Evolutionary conservation across 2,888 invertebrate genomes (phyloP), one percentile per base, ranked within the genome.

Genomic region (Leptinotarsa rubiginosa): DNA sequence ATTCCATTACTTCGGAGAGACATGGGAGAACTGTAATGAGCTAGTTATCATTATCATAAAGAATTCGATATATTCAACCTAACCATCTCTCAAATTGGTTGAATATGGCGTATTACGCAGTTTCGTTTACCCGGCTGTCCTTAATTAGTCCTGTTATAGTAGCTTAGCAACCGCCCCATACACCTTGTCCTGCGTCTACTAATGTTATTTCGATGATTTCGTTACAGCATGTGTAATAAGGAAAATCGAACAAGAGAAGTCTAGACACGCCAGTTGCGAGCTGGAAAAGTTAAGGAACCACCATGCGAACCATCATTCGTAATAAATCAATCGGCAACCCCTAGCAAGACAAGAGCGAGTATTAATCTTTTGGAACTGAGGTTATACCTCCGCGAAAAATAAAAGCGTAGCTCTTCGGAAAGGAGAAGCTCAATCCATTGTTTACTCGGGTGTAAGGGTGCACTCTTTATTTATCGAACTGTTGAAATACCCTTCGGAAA

Each of bases 261-360:
- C 49, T 65, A 16, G 25, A 67, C 50, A 25, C 67, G 16, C n/a
- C 18, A 72, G 66, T 70, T 73, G 64, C 72, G 49, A 65, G 64
- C 52, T 66, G 71, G 69, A 69, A 72, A 69, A 69, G 71, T 73
- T 74, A 62, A 54, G 67, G 66, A 72, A 68, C 69, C 65, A 73
- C 69, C 74, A 70, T 72, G 68, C 74, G 76, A 77, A 68, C 72
- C 70, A 52, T 64, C 47, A 68, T 69, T 68, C 56, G 65, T 68
- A 73, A 78, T 78, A 78, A 76, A 78, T 78, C 78, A 78, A 78
- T 78, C 75, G 73, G 47, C 71, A 75, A 70, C 71, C 73, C 70
- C 70, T 66, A 72, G 56, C 72, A 76, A 77, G 75, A 72, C 72
- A 75, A 74, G 68, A 72, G 56, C 68, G 64, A 70, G 77, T 70